A percentile compares a stretch with the other conserved stretches of the same genome.
Conservation (phyloP, 2,888 invertebrate genomes). For the Tinea semifulvella region DNA sequence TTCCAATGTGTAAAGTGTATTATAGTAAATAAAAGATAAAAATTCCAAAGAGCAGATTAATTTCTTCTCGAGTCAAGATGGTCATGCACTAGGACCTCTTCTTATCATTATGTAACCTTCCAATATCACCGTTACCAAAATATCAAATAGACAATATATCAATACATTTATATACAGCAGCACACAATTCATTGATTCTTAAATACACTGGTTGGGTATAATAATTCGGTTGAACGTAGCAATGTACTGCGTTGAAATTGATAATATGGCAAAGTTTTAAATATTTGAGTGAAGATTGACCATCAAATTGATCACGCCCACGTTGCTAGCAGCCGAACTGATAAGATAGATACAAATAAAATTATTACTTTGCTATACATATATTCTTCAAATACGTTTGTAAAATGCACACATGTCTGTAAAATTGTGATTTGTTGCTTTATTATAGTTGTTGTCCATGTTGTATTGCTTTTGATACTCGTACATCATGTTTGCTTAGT, state of each 20-base stretch:
- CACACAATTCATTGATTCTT: not conserved
- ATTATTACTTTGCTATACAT: not conserved
- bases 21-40: slow-evolving; percentile 8
- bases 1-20: not conserved
- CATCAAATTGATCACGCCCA: slow-evolving; percentile 12
- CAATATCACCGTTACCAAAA: slow-evolving; percentile 6
- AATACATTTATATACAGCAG: not conserved
- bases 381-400: slow-evolving; percentile 1
- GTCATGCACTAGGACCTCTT: slow-evolving; percentile 13
- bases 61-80: slow-evolving; percentile 13
- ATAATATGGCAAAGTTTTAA: slow-evolving; percentile 1
- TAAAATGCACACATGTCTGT: not conserved
- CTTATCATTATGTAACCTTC: slow-evolving; percentile 14
- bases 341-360: slow-evolving; percentile 8
- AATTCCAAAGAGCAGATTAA: slow-evolving; percentile 11
- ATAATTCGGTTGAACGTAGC: not conserved
- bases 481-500: too few relatives aligned
- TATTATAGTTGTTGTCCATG: too few relatives aligned
- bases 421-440: not conserved
- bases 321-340: slow-evolving; percentile 5
- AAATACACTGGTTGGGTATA: not conserved
- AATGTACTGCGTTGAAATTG: not conserved
- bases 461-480: too few relatives aligned
- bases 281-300: not conserved
- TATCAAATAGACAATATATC: not conserved